Base-by-base conservation (phyloP, 2,888 invertebrate genomes). In the Apotomis turbidana region DNA sequence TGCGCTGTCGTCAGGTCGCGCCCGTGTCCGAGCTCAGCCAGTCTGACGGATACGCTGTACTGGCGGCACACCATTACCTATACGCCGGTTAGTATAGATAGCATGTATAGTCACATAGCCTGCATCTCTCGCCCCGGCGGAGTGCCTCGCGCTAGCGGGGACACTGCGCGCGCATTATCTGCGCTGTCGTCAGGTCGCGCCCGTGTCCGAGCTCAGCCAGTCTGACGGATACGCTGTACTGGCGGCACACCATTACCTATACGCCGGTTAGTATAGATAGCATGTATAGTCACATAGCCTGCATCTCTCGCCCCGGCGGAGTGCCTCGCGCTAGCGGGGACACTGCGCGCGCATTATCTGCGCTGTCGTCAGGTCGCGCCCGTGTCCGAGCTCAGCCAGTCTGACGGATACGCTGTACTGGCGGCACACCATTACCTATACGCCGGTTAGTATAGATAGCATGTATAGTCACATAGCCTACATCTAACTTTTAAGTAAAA, bases 141-240 rank as follows among this genome's bases (percentile, higher is more conserved):
- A 94, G 74, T 91, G 95, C 71, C 85, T 95, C 1, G 91, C 94
- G 1, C 88, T 96, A 38, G 95, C 96, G 3, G 89, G 93, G 8
- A 94, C 95, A 0, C 89, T 97, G 0, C 93, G 95, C 4, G 84
- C 94, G 5, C 95, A 96, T 81, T 97, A 97, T 85, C 93, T 95
- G 76, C 94, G 93, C 85, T 76, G 88, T 51, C 94, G 95, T 73
- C 93, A 94, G 12, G 87, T 94, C 57, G 94, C 95, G 1, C 83
- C 96, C 15, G 87, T 94, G 3, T 96, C 97, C 0, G 97, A 97
- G 86, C 95, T 96, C 87, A 96, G 96, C 73, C 95, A 96, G 0
- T 95, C 96, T 0, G 98, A 98, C 90, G 94, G 96, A 0, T 98
- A 98, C 81, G 95, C 96, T 0, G 85, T 98, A 67, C 86, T 98